These are phyloP conservation scores for Hydroisotoma schaefferi DNA, from an alignment of 2,888 invertebrate genomes.

Conservation along the genomic window DNA sequence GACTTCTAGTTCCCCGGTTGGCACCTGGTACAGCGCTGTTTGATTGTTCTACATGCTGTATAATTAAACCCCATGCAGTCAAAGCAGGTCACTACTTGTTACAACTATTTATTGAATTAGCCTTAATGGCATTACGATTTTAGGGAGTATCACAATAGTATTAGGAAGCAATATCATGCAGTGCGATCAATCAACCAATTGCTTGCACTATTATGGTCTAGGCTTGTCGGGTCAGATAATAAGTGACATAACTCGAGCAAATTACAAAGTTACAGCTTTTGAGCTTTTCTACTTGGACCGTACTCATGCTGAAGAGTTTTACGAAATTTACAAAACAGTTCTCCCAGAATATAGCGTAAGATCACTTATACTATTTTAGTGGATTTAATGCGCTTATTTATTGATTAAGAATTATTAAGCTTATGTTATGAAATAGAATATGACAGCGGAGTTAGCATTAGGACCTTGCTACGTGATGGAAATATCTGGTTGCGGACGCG, in stretches of 20 bases:
- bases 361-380: conserved; percentile 19
- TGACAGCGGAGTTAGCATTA: conserved; percentile 78
- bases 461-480: conserved; percentile 85
- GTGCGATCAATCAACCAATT: not conserved
- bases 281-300: conserved; percentile 75
- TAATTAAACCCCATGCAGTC: conserved; percentile 87
- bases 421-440: conserved; percentile 58
- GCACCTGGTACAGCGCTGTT: conserved; percentile 51
- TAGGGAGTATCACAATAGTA: not conserved
- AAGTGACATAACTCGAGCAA: conserved; percentile 59
- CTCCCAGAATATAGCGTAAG: conserved; percentile 70
- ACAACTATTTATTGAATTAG: conserved; percentile 8
- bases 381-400: not conserved
- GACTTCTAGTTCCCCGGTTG: conserved; percentile 48
- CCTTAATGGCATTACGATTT: not conserved
- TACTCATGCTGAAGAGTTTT: conserved; percentile 83
- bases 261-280: conserved; percentile 74
- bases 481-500: conserved; percentile 63
- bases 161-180: not conserved
- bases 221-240: conserved; percentile 64
- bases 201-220: conserved; percentile 46
- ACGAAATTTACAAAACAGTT: conserved; percentile 88
- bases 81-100: conserved; percentile 62
- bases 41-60: conserved; percentile 61
- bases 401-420: no score